Evolutionary conservation across 2,797 vertebrate genomes (phyloP).

Genomic region (Astyanax mexicanus): DNA sequence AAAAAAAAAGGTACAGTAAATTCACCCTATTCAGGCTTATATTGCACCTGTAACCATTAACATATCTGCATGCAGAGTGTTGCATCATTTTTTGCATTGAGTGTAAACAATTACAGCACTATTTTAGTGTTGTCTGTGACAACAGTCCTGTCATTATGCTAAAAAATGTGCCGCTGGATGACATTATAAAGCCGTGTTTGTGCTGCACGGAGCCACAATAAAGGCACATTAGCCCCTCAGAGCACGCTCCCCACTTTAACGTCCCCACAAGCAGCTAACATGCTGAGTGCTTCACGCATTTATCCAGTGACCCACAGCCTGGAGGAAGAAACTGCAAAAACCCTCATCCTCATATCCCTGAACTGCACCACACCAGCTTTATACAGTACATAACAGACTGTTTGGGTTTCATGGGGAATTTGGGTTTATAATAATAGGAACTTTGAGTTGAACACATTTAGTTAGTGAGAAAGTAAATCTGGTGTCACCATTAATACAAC

Average conservation of each 20-base stretch:
- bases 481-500: no score
- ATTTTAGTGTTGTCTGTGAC: no score
- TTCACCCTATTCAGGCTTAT: no score
- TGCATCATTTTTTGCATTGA: no score
- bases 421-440: no score
- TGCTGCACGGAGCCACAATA: neutral
- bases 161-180: neutral
- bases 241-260: neutral
- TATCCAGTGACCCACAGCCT: constrained; percentile 3
- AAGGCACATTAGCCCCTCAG: neutral
- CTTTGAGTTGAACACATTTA: no score
- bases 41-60: no score
- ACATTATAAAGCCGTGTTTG: neutral
- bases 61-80: no score
- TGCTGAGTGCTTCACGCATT: constrained; percentile 3
- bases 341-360: neutral
- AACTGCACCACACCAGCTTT: neutral
- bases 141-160: neutral
- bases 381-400: neutral
- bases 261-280: neutral
- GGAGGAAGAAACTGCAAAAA: neutral
- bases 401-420: neutral
- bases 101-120: no score
- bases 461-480: no score
- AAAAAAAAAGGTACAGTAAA: no score